Base-by-base conservation (phyloP, 2,888 invertebrate genomes). In the Branchipolynoe longqiensis region DNA sequence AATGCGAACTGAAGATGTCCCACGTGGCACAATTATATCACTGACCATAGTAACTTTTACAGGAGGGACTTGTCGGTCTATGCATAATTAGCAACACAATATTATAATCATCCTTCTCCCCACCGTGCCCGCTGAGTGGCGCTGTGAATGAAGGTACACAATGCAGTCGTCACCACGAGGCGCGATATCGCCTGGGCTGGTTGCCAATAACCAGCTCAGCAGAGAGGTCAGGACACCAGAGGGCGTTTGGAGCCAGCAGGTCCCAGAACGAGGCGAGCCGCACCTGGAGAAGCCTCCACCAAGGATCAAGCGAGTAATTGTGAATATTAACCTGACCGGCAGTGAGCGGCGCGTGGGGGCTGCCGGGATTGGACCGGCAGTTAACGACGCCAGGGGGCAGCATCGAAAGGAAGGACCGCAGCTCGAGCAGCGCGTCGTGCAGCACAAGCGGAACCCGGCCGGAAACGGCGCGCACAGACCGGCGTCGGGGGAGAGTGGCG, bases 121-220 rank as follows among this genome's bases (percentile, higher is more conserved):
- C n/a, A n/a, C n/a, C n/a, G n/a, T n/a, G n/a, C n/a, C n/a, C n/a
- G n/a, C n/a, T n/a, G n/a, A n/a, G n/a, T n/a, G n/a, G n/a, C n/a
- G n/a, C n/a, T n/a, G n/a, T n/a, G n/a, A n/a, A n/a, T 56, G 62
- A 14, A 1, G 62, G 56, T 14, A 12, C 8, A 62, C 31, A 18
- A 62, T 62, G 62, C 62, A 62, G 25, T 62, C 62, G 62, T 62
- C 62, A 62, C 3, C 62, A 14, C 3, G 25, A 14, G 31, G 62
- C 31, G 28, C 31, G 31, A 25, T 62, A 2, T 12, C 14, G n/a
- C 33, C 36, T 38, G 36, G 38, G 69, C 1, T 22, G 36, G 4
- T 36, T 14, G 69, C 69, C 69, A 69, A 62, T 18, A 33, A 36
- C 38, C 69, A 12, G 12, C 3, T 22, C 36, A 33, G 69, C 12